phyloP scores from a whole-genome alignment of 2,797 vertebrate genomes.

The Naso thynnoides region DNA sequence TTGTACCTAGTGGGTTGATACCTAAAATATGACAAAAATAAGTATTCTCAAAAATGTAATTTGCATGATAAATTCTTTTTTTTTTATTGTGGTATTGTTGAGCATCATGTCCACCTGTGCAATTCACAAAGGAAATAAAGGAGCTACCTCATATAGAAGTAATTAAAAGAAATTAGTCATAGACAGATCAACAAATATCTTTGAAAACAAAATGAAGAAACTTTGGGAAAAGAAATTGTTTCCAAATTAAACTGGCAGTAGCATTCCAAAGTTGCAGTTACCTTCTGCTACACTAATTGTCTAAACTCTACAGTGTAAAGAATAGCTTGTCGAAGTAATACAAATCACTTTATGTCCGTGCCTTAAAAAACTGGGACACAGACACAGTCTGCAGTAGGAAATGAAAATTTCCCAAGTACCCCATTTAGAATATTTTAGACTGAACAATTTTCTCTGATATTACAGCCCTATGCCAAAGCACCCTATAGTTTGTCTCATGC shows the following conservation, averaged over 20 bases:
- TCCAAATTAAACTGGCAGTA: conserved; percentile 1
- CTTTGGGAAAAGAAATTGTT: not conserved
- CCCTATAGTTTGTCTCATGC: not conserved
- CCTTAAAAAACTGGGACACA: not conserved
- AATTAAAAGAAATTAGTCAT: not conserved
- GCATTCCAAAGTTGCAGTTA: not conserved
- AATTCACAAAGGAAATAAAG: conserved; percentile 12
- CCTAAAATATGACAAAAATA: not conserved
- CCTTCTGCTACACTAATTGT: not conserved
- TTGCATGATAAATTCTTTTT: conserved; percentile 4
- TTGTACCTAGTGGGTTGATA: not conserved
- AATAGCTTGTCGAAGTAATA: not conserved
- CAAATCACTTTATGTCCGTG: not conserved
- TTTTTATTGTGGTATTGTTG: conserved; percentile 3
- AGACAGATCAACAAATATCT: conserved; percentile 10
- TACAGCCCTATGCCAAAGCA: conserved; percentile 3
- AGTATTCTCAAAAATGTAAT: not conserved
- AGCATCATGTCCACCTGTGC: conserved; percentile 7
- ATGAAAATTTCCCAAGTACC: not conserved
- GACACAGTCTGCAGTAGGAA: conserved; percentile 15
- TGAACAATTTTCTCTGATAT: conserved; percentile 1
- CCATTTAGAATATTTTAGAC: conserved; percentile 17
- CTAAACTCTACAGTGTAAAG: conserved; percentile 3
- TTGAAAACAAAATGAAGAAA: conserved; percentile 6
- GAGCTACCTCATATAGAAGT: conserved; percentile 1